Base-by-base conservation (phyloP, 2,888 invertebrate species). In the Agrochola macilenta region DNA sequence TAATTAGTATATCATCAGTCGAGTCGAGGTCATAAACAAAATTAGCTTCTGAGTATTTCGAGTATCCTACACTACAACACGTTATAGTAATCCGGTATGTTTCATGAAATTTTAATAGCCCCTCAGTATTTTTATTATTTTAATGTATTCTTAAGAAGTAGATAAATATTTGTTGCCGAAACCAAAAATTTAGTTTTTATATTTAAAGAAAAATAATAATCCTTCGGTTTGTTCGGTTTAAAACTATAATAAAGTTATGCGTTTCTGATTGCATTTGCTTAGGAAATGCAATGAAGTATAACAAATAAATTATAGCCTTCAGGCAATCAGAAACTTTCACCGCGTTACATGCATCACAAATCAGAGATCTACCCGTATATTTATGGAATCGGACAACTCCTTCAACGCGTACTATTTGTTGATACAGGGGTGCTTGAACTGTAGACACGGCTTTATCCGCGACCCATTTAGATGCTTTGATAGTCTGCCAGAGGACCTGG, bases 381-480 rank as follows among this genome's bases (percentile, higher is more conserved):
- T 78, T 72, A 46, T 76, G 57, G 76, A 76, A 69, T 60, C 72
- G 30, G 64, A 74, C 65, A 52, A n/a, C 12, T 65, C 69, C 35
- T 65, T 61, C 74, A 69, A 12, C 66, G 70, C 30, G 39, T 46
- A 69, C 54, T 79, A 74, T 82, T 82, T 79, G 79, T 82, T 79
- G 69, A 76, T 72, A 66, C 43, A 66, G 84, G 58, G 85, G 84
- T 86, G 66, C 30, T 81, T 85, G 87, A 86, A 83, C 85, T 65
- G 72, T 17, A 66, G 66, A 12, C 66, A 83, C 73, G 63, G 58
- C 70, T 71, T 68, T 66, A 74, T 69, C 54, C 69, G 81, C 78
- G 78, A 76, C 87, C 81, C 57, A 86, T 75, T 85, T 81, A 74
- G 30, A 74, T 46, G 71, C n/a, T 74, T 82, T 85, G 78, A 77